These are phyloP conservation scores for Daubentonia madagascariensis DNA, from an alignment of 2,113 vertebrate genomes.

Conservation along the genomic window DNA sequence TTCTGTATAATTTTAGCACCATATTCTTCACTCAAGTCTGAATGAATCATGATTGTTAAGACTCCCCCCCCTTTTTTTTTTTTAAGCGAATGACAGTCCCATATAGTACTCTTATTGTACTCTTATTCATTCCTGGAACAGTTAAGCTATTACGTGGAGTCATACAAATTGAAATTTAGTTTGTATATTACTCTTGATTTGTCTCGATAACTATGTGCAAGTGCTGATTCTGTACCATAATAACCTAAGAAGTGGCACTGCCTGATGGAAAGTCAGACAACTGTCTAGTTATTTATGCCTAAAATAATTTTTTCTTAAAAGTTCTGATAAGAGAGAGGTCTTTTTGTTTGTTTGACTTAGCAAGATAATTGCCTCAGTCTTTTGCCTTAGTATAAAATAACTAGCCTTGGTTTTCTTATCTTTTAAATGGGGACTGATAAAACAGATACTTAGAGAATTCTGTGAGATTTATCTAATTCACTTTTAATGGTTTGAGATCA, in stretches of 20 bases:
- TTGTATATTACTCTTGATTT: not conserved
- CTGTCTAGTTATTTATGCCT: not conserved
- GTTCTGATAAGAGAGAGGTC: not conserved
- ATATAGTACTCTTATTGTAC: not conserved
- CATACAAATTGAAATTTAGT: not conserved
- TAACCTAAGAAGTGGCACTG: not conserved
- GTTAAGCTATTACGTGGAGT: not conserved
- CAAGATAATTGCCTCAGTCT: not conserved
- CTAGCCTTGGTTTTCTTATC: not conserved
- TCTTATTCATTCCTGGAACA: not conserved
- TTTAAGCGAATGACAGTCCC: not conserved
- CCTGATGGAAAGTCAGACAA: not conserved
- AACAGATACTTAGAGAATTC: slow-evolving; percentile 5
- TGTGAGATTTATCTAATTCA: slow-evolving; percentile 12
- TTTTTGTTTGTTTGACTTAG: slow-evolving; percentile 31
- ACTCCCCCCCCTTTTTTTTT: fast-evolving
- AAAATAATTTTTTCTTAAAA: slow-evolving; percentile 49
- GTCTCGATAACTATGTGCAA: not conserved
- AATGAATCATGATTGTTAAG: not conserved
- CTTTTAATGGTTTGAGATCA: slow-evolving; percentile 5
- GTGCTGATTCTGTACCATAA: not conserved
- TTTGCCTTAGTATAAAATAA: not conserved
- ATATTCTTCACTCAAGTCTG: not conserved
- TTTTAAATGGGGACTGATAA: slow-evolving; percentile 29
- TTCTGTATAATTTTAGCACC: not conserved